A percentile compares a stretch with the other conserved stretches of the same genome.
These are phyloP conservation scores for Dyspetes luteomarginatus DNA, from an alignment of 2,888 invertebrate species.

Conservation along the genomic window DNA sequence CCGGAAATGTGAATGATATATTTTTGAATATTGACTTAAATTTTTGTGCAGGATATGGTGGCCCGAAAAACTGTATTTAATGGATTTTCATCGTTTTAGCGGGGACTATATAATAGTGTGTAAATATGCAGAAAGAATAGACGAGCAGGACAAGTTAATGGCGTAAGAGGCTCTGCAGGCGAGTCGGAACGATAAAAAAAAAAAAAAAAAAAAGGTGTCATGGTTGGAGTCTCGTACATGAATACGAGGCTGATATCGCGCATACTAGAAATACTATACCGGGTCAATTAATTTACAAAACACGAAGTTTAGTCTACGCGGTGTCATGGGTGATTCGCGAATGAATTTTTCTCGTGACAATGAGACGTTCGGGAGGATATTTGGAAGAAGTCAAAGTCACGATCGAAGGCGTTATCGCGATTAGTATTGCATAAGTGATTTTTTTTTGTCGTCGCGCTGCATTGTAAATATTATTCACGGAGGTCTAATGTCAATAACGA, in stretches of 20 bases:
- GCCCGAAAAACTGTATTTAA: neutral
- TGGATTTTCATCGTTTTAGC: constrained; percentile 7
- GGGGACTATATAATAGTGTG: neutral
- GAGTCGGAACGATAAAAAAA: constrained; percentile 13
- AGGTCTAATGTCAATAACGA: constrained; percentile 52
- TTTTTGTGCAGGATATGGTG: neutral
- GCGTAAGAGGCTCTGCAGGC: neutral
- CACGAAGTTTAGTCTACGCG: neutral
- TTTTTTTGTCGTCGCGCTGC: constrained; percentile 18
- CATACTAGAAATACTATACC: neutral
- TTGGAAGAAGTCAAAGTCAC: neutral
- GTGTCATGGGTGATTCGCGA: neutral
- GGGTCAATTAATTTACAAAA: neutral
- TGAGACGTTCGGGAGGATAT: neutral
- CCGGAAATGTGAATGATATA: too few species aligned
- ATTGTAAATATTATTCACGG: too few species aligned
- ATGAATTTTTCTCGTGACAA: neutral
- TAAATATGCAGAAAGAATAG: neutral
- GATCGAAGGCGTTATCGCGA: constrained; percentile 4
- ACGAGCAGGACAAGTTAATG: neutral
- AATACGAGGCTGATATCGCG: neutral
- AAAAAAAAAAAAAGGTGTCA: constrained; percentile 45
- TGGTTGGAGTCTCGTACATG: constrained; percentile 17
- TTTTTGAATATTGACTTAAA: neutral
- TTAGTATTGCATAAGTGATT: constrained; percentile 40